Conservation (phyloP, 2,113 vertebrate genomes). For the Epinephelus fuscoguttatus region DNA sequence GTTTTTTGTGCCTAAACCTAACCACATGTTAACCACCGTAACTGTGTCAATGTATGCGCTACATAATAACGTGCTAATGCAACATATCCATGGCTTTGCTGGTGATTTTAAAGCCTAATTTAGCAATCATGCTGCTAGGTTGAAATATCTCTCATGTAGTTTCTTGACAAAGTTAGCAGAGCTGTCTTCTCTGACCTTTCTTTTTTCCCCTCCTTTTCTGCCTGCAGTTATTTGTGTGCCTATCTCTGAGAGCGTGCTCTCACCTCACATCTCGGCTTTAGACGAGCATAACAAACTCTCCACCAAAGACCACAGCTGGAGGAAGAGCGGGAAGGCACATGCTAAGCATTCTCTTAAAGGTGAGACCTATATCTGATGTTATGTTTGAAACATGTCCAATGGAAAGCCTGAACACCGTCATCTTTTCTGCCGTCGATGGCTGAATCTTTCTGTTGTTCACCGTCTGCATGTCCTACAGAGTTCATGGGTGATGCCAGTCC, state of each 20-base stretch:
- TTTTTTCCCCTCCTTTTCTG: background rate
- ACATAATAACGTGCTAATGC: too few relatives aligned
- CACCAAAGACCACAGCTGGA: conserved; percentile 93
- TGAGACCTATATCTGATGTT: conserved; percentile 52
- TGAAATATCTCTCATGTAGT: background rate
- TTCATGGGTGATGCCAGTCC: conserved; percentile 53
- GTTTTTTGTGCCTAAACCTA: too few relatives aligned
- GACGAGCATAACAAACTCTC: conserved; percentile 89
- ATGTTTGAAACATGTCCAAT: conserved; percentile 31
- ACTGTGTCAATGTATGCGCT: too few relatives aligned
- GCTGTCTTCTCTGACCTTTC: background rate
- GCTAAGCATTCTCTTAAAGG: conserved; percentile 93
- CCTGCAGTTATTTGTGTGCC: conserved; percentile 91
- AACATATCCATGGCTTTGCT: too few relatives aligned
- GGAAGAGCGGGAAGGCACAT: conserved; percentile 88
- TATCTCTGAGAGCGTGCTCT: conserved; percentile 91
- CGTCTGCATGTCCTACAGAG: conserved; percentile 42
- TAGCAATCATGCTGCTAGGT: background rate
- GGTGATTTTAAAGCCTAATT: background rate
- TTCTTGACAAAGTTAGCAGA: background rate
- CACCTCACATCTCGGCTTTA: conserved; percentile 90
- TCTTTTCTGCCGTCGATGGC: conserved; percentile 1
- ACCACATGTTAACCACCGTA: too few relatives aligned
- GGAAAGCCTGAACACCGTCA: background rate
- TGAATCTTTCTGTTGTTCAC: conserved; percentile 54